Evolutionary conservation across 2,888 invertebrate genomes (phyloP), one percentile per base, ranked within the genome.

Genomic region (Eristalis tenax): DNA sequence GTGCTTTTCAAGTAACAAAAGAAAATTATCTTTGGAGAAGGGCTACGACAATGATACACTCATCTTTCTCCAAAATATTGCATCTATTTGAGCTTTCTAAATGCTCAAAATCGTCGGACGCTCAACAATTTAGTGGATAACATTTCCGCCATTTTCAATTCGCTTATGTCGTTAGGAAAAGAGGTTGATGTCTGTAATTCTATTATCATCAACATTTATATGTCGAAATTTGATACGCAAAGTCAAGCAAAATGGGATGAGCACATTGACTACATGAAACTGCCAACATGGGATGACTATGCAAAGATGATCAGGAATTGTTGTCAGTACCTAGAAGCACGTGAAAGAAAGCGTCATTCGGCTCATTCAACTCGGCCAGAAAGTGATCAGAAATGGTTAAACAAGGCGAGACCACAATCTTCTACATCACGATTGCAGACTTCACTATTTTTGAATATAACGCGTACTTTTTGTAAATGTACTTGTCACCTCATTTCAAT

Each of bases 171-270:
- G 10, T 22, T 83, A 26, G 74, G 78, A 15, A 35, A 26, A 18
- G 71, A 70, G 6, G 35, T 61, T 13, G 50, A 83, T n/a, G 69
- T 83, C 15, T 61, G 64, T 13, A 43, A 78, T 18, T 81, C 76
- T 5, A 83, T 88, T 76, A 35, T 26, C 75, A 26, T 26, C 26
- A 2, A 82, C 50, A 61, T 88, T 23, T 65, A 78, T 11, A 79
- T 86, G 68, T 57, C 73, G n/a, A 86, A 86, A 35, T 70, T 79
- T 50, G 81, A 88, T 22, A 43, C 71, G 13, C 61, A 78, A 13
- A 74, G 83, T 28, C 57, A 81, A 50, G 63, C 68, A 38, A 88
- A 86, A 11, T 89, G 84, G 79, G 83, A 83, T 18, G 71, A 82
- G 50, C 65, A 63, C 1, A 64, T 86, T 18, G 81, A 88, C 32